Evolutionary conservation across 2,113 vertebrate genomes (phyloP).

Genomic region (Pantherophis guttatus): DNA sequence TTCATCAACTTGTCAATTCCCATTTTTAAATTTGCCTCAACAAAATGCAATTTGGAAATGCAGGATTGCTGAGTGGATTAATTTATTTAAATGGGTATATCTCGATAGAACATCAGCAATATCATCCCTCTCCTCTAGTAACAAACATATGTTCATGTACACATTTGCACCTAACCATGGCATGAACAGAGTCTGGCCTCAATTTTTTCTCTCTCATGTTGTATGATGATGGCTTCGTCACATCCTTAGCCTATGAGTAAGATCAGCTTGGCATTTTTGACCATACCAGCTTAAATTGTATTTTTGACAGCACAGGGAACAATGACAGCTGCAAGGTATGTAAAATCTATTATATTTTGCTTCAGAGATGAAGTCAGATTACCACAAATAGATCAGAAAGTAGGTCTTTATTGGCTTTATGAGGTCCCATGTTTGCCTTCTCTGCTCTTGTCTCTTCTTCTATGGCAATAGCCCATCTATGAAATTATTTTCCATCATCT

Average conservation of each 20-base stretch:
- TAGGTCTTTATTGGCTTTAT: not conserved
- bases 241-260: not conserved
- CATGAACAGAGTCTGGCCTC: not conserved
- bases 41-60: not conserved
- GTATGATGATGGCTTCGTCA: not conserved
- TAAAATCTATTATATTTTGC: not conserved
- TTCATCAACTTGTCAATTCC: not conserved
- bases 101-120: not conserved
- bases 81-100: conserved; percentile 26
- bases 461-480: not conserved
- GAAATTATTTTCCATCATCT: not conserved
- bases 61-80: not conserved
- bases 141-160: not conserved
- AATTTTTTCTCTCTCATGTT: not conserved
- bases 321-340: not conserved
- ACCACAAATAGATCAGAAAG: not conserved
- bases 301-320: not conserved
- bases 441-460: not conserved
- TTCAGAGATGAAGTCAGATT: not conserved
- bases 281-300: not conserved
- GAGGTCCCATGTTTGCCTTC: not conserved
- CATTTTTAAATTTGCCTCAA: not conserved
- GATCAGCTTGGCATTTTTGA: not conserved
- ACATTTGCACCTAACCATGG: not conserved
- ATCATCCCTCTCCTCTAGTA: not conserved